phyloP scores from a whole-genome alignment of 2,113 vertebrate species.

The Hemiscyllium ocellatum region DNA sequence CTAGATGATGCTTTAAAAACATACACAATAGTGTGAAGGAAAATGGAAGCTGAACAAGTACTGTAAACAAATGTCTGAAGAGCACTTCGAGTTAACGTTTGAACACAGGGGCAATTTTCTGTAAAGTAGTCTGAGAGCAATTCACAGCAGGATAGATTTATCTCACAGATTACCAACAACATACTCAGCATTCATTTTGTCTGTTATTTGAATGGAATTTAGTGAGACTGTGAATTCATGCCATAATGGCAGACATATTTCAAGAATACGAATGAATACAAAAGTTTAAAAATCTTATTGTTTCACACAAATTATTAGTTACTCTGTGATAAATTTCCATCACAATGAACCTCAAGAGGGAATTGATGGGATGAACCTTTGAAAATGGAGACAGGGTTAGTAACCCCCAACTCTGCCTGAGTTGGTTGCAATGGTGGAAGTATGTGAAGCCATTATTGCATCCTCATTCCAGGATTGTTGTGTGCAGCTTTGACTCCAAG shows the following conservation, averaged over 20 bases:
- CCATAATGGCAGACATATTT: constrained; percentile 40
- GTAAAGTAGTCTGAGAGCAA: constrained; percentile 39
- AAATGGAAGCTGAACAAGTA: constrained; percentile 34
- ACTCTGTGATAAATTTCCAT: background rate
- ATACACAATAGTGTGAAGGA: background rate
- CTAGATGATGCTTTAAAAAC: background rate
- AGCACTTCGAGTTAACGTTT: constrained; percentile 16
- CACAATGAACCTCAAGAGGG: background rate
- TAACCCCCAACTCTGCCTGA: background rate
- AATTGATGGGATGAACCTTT: background rate
- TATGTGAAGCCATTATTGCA: too few species aligned
- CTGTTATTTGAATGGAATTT: constrained; percentile 45
- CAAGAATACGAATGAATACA: constrained; percentile 35
- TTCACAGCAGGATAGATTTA: constrained; percentile 44
- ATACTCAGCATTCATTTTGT: constrained; percentile 42
- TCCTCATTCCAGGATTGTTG: background rate
- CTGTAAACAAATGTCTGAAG: constrained; percentile 40
- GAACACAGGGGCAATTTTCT: constrained; percentile 39
- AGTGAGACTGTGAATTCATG: background rate
- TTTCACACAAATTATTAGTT: background rate
- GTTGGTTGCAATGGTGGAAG: background rate
- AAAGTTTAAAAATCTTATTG: background rate
- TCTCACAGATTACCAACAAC: constrained; percentile 45
- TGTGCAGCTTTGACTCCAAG: background rate
- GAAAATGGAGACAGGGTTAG: background rate